phyloP scores from a whole-genome alignment of 2,888 invertebrate genomes.

The Athalia rosae region DNA sequence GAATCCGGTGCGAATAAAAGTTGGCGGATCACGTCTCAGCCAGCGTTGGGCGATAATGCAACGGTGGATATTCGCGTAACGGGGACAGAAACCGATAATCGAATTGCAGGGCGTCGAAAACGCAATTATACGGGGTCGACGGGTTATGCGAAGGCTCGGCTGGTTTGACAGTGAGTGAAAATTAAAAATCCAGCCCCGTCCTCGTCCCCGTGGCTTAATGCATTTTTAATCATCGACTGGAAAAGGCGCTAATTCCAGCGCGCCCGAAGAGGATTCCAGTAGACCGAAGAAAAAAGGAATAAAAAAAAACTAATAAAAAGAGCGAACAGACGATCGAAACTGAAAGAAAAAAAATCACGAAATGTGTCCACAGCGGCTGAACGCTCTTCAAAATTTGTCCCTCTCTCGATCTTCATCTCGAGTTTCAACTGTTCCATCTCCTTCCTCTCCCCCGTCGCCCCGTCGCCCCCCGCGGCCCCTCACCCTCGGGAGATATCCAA shows the following conservation, averaged over 20 bases:
- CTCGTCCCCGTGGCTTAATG: constrained; percentile 9
- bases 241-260: constrained; percentile 5
- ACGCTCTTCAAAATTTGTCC: too few species aligned
- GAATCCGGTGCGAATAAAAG: not conserved
- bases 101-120: constrained; percentile 14
- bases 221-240: constrained; percentile 32
- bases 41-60: constrained; percentile 5
- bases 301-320: not conserved
- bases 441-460: too few species aligned
- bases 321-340: too few species aligned
- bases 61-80: constrained; percentile 15
- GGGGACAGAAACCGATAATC: constrained; percentile 38
- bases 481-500: too few species aligned
- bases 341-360: too few species aligned
- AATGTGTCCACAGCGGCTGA: too few species aligned
- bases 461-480: too few species aligned
- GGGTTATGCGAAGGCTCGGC: constrained; percentile 7
- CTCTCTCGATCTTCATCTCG: too few species aligned
- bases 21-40: not conserved
- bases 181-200: constrained; percentile 17
- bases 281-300: not conserved
- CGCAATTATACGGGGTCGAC: constrained; percentile 28
- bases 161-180: constrained; percentile 12
- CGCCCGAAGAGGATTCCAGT: constrained; percentile 1
- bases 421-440: too few species aligned